Conservation (phyloP, 2,113 vertebrate genomes). For the Callorhinus ursinus region DNA sequence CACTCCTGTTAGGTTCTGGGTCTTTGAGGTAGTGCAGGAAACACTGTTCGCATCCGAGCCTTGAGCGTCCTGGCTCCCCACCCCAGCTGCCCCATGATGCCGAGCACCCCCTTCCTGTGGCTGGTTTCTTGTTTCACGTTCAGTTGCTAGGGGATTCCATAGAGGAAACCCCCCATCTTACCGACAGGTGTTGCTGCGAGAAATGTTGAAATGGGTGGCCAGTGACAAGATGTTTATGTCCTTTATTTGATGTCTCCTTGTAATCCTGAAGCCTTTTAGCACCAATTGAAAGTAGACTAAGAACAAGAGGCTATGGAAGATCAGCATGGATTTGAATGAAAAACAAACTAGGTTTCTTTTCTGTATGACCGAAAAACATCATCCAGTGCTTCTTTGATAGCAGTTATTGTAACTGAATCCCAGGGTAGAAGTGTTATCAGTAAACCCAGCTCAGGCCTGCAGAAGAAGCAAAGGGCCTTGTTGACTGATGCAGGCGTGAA, state of each 20-base stretch:
- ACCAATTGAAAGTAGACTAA: background rate
- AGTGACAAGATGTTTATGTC: constrained; percentile 41
- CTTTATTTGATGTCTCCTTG: background rate
- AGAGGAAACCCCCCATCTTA: constrained; percentile 46
- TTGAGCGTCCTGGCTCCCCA: background rate
- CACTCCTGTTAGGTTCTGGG: constrained; percentile 82
- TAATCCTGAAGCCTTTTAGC: background rate
- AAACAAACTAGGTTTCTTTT: background rate
- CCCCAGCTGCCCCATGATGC: background rate
- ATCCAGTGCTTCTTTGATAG: background rate
- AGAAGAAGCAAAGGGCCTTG: background rate
- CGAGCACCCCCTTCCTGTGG: background rate
- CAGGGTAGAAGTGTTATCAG: background rate
- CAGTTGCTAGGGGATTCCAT: constrained; percentile 63
- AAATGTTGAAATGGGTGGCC: background rate
- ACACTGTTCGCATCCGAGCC: constrained; percentile 63
- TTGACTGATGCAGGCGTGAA: background rate
- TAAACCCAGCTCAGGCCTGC: background rate
- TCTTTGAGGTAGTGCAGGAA: constrained; percentile 77
- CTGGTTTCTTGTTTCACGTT: constrained; percentile 50
- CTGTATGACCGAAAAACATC: background rate
- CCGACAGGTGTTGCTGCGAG: background rate
- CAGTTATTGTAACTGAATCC: background rate
- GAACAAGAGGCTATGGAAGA: background rate
- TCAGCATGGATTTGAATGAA: background rate